Percentiles rank a stretch among this genome's conserved stretches.
These are phyloP conservation scores for Phoxinus dragarum DNA, from an alignment of 2,797 vertebrate genomes.

Conservation along the genomic window DNA sequence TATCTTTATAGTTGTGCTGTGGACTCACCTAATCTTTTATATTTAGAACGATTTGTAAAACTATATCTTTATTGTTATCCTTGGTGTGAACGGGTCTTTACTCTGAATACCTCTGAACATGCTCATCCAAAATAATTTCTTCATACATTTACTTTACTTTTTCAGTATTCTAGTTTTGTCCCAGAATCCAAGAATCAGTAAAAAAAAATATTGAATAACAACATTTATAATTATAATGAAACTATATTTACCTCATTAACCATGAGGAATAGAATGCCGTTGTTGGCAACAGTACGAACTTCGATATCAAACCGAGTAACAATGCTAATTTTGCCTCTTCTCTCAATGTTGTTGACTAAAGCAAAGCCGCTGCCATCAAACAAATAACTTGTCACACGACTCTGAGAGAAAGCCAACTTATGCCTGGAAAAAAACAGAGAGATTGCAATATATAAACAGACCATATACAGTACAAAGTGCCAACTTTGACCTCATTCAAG, in stretches of 20 bases:
- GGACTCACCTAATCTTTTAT: not conserved
- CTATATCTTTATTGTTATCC: not conserved
- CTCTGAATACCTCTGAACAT: not conserved
- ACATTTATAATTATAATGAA: not conserved
- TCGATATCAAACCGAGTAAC: slow-evolving; percentile 96
- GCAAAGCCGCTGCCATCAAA: slow-evolving; percentile 96
- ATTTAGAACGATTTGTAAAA: not conserved
- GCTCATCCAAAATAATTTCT: not conserved
- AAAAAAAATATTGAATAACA: not conserved
- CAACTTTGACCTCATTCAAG: not conserved
- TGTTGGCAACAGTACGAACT: slow-evolving; percentile 89
- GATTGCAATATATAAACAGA: not conserved
- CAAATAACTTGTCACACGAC: slow-evolving; percentile 90
- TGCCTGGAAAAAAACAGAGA: slow-evolving; percentile 77
- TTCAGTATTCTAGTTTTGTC: not conserved
- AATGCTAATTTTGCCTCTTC: slow-evolving; percentile 87
- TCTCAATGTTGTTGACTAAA: slow-evolving; percentile 89
- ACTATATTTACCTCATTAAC: slow-evolving; percentile 85
- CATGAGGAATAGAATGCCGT: slow-evolving; percentile 92
- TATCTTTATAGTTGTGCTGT: not conserved
- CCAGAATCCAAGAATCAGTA: not conserved
- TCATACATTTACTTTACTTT: not conserved
- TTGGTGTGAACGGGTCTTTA: not conserved
- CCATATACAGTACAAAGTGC: not conserved
- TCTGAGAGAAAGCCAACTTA: slow-evolving; percentile 95